Evolutionary conservation across 2,888 invertebrate genomes (phyloP).

Genomic region (Eutolmus rufibarbis): DNA sequence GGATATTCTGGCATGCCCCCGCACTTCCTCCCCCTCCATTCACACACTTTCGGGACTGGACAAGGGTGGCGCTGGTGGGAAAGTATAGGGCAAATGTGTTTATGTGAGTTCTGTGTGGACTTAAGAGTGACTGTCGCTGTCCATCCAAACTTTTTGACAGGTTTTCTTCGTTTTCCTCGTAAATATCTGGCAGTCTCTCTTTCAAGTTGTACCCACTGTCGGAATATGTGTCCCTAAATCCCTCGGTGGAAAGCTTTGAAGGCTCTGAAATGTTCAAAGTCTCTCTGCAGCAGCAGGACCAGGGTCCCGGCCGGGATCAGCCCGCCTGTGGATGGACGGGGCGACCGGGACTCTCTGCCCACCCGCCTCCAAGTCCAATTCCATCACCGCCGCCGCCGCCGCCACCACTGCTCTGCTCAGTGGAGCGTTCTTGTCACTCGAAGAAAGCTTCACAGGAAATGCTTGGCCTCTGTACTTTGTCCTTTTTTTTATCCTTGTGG

Average conservation of each 20-base stretch:
- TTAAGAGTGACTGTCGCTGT: slow-evolving; percentile 34
- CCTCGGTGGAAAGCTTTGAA: slow-evolving; percentile 21
- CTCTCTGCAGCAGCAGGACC: neutral
- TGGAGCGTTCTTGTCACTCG: slow-evolving; percentile 11
- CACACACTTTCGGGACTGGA: neutral
- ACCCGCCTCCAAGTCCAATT: neutral
- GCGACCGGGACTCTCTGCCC: neutral
- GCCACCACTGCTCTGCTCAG: neutral
- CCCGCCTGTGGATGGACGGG: neutral
- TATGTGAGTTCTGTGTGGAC: slow-evolving; percentile 7
- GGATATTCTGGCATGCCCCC: neutral
- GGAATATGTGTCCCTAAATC: slow-evolving; percentile 29
- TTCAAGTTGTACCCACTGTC: slow-evolving; percentile 13
- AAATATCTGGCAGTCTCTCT: slow-evolving; percentile 30
- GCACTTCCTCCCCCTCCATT: neutral
- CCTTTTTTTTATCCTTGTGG: neutral
- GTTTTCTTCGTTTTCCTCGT: slow-evolving; percentile 32
- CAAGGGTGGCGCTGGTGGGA: neutral
- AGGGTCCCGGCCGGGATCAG: neutral
- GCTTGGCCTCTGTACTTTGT: neutral
- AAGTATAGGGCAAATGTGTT: slow-evolving; percentile 10
- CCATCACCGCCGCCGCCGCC: neutral
- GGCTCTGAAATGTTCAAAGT: slow-evolving; percentile 19
- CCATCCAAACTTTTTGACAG: slow-evolving; percentile 42
- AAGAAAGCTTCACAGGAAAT: slow-evolving; percentile 4